These are phyloP conservation scores for Falcunculus frontatus DNA, from an alignment of 2,113 vertebrate genomes.

Conservation along the genomic window DNA sequence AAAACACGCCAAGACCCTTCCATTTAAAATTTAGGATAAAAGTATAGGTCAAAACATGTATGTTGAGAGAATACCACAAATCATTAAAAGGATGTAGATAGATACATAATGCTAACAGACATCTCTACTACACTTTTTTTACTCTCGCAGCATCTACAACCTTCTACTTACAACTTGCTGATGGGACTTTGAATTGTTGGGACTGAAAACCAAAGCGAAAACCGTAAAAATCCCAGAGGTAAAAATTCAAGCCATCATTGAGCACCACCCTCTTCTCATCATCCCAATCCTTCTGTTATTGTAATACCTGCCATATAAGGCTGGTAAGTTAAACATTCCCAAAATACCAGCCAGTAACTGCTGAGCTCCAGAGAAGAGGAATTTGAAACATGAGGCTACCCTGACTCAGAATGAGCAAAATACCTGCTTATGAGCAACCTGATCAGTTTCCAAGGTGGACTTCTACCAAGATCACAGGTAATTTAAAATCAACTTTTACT, in stretches of 20 bases:
- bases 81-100: not conserved
- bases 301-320: not conserved
- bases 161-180: not conserved
- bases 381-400: not conserved
- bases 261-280: not conserved
- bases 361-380: not conserved
- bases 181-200: not conserved
- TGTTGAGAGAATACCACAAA: not conserved
- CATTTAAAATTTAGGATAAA: not conserved
- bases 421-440: not conserved
- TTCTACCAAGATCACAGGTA: not conserved
- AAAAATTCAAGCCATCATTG: not conserved
- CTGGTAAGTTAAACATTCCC: not conserved
- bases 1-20: rapidly evolving
- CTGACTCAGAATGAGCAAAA: not conserved
- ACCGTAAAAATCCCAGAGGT: not conserved
- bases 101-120: not conserved
- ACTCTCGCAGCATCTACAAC: not conserved
- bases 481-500: not conserved
- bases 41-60: not conserved
- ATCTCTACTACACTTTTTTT: not conserved
- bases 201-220: not conserved
- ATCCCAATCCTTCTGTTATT: not conserved
- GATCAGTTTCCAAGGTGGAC: not conserved
- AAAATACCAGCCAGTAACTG: not conserved